Evolutionary conservation across 2,888 invertebrate genomes (phyloP), one percentile per base, ranked within the genome.

Genomic region (Chelonus formosanus): DNA sequence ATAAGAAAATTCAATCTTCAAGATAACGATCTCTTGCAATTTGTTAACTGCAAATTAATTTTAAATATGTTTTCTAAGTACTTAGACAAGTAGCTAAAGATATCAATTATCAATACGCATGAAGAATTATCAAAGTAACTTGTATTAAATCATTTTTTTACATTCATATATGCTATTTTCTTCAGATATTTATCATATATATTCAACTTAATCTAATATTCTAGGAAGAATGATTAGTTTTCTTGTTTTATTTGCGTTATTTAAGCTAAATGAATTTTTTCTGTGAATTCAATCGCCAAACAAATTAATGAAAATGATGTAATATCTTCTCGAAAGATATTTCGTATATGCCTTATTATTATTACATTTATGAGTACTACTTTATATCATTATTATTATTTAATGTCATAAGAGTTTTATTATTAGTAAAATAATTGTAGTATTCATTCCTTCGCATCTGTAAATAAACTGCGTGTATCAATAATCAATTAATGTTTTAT

Each of bases 251-350:
- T 20, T 48, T 48, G 5, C 10, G 31, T 48, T 48, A 20, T 48
- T 4, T 48, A 20, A 48, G 48, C 48, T 20, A 20, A 20, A 1
- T 1, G 20, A 1, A 20, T 20, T 20, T 20, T 48, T 48, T n/a
- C n/a, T 8, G 85, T 85, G 65, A 85, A 85, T 72, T 85, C 84
- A 8, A 84, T 84, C 64, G 79, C 83, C 34, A 85, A 85, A 73
- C 85, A 85, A 74, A 84, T 85, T 65, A 80, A 83, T 76, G 85
- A 85, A 80, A 62, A 64, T 47, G 40, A 43, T 45, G n/a, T n/a
- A n/a, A 31, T 40, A 59, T 47, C 54, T 61, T 54, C 55, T 64
- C 10, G 40, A 55, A 56, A 65, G 34, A 52, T 65, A 58, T 64
- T 20, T 20, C 20, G 20, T 20, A 20, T 20, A 20, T 20, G 20